Base-by-base conservation (phyloP, 2,888 invertebrate genomes). In the Yponomeuta sedellus region DNA sequence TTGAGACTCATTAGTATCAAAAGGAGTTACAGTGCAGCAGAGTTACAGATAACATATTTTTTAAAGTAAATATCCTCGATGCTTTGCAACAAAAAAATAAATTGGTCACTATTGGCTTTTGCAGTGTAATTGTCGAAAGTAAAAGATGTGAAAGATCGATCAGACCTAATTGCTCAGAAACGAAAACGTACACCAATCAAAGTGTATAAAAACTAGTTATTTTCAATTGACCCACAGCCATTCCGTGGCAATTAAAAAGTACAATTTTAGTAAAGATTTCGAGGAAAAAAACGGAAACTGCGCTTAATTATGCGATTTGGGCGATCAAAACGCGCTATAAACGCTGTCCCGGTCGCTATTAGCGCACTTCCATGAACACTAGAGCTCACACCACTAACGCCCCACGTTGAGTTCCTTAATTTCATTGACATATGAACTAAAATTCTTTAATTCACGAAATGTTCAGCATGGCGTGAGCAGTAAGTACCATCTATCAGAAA, bases 181-280 rank as follows among this genome's bases (percentile, higher is more conserved):
- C 16, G 44, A 52, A 52, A 52, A 52, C 44, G 44, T 10, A 52
- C 44, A 52, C 44, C 44, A 52, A 52, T 52, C 44, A 52, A 52
- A 52, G 44, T 52, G 44, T 52, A 52, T 52, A 52, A 52, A 52
- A 52, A 52, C 44, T 52, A 52, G 16, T 52, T 52, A 52, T 52
- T 52, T 52, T 52, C 44, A 52, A 52, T 52, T 52, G 44, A 52
- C 44, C 44, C 44, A 52, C 44, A 52, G 44, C 44, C 16, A 12
- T 16, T 52, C 44, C 16, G 8, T 52, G 44, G 16, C 44, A 52
- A 52, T 52, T 12, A 52, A 16, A 52, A 16, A 52, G 12, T 52
- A 52, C 44, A 16, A 52, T 16, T 52, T 52, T 52, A 52, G 1
- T 16, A 52, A 4, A 52, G 12, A 52, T 52, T 52, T 52, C 16